Percentiles rank a stretch among this genome's conserved stretches.
Conservation (phyloP, 2,888 invertebrate species). For the Netelia inedita region DNA sequence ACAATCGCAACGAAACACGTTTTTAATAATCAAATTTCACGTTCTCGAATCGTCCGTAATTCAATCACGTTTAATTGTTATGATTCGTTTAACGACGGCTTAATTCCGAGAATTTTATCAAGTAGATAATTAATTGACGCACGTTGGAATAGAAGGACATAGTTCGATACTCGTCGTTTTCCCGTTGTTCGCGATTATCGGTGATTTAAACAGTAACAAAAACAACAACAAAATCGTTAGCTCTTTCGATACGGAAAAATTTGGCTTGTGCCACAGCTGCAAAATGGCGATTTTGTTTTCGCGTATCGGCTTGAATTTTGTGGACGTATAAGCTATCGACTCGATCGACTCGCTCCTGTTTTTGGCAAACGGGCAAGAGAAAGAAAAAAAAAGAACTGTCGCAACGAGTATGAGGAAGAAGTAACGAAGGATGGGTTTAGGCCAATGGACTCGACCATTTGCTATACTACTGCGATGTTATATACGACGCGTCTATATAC, state of each 20-base stretch:
- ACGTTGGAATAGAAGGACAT: neutral
- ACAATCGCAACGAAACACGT: constrained; percentile 13
- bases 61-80: neutral
- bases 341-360: constrained; percentile 56
- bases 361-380: constrained; percentile 11
- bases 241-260: neutral
- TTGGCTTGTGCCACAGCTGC: neutral
- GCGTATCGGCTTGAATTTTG: neutral
- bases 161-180: neutral
- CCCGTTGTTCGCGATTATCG: neutral
- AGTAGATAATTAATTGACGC: neutral
- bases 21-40: constrained; percentile 59
- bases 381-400: constrained; percentile 32
- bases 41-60: neutral
- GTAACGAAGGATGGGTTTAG: neutral
- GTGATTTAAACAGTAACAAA: too few species aligned
- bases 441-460: constrained; percentile 33
- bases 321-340: constrained; percentile 20
- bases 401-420: constrained; percentile 25
- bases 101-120: neutral
- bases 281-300: neutral
- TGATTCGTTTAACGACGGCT: neutral
- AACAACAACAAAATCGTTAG: too few species aligned
- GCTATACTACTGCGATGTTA: constrained; percentile 33
- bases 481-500: constrained; percentile 20